These are phyloP conservation scores for Diachrysia chrysitis DNA, from an alignment of 2,888 invertebrate genomes.

Conservation along the genomic window DNA sequence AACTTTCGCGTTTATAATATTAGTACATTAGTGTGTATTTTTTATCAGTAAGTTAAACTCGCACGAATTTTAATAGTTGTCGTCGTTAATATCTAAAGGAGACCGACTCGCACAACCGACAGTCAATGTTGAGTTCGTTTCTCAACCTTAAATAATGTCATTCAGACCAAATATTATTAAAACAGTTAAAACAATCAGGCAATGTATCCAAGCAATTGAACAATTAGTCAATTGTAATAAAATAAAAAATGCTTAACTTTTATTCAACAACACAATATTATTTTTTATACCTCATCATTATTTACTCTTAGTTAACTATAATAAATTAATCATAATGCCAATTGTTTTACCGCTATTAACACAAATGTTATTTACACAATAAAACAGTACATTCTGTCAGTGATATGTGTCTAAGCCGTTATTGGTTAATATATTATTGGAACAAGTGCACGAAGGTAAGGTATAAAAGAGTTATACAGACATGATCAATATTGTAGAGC, in stretches of 20 bases:
- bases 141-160: background rate
- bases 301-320: background rate
- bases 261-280: background rate
- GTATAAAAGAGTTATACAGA: conserved; percentile 68
- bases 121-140: background rate
- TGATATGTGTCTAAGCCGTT: conserved; percentile 23
- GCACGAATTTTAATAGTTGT: too few species aligned
- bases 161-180: background rate
- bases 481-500: conserved; percentile 54
- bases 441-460: conserved; percentile 66
- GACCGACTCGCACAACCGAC: too few species aligned
- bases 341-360: conserved; percentile 8
- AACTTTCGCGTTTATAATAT: too few species aligned
- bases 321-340: conserved; percentile 10
- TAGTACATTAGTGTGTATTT: too few species aligned
- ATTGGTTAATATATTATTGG: conserved; percentile 55
- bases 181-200: background rate
- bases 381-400: conserved; percentile 3
- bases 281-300: background rate
- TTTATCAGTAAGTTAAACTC: too few species aligned
- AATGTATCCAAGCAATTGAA: background rate
- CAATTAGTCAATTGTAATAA: background rate
- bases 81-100: too few species aligned
- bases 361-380: conserved; percentile 14
- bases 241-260: background rate